Evolutionary conservation across 35 echinoderm and acorn worm genomes (phyloP).

Genomic region (Ophioderma brevispina): DNA sequence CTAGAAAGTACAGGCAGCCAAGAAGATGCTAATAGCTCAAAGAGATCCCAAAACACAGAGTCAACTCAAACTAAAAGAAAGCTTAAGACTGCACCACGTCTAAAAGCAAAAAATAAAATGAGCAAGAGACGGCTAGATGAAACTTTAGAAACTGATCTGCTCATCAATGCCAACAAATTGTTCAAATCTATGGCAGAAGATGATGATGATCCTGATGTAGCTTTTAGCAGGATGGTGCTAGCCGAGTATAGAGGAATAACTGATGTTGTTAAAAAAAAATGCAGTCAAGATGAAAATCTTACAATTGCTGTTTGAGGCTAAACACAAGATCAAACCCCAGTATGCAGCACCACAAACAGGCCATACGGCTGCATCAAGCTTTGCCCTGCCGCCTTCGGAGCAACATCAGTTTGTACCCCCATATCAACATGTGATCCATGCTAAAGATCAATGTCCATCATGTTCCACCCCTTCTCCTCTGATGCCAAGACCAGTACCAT

Average conservation of each 20-base stretch:
- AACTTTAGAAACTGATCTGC: not conserved
- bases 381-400: not conserved
- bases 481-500: too few species aligned
- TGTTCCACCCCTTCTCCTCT: not conserved
- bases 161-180: not conserved
- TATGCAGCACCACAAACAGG: not conserved
- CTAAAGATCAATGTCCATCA: not conserved
- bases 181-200: not conserved
- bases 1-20: not conserved
- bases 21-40: not conserved
- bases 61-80: not conserved
- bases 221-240: not conserved
- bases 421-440: not conserved
- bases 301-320: not conserved
- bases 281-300: not conserved
- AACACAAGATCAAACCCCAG: not conserved
- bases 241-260: not conserved
- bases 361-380: not conserved
- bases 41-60: not conserved
- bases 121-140: not conserved
- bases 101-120: not conserved
- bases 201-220: not conserved
- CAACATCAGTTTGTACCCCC: not conserved
- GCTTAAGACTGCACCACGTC: not conserved
- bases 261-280: not conserved